A percentile compares a stretch with the other conserved stretches of the same genome.
These are phyloP conservation scores for Pristionchus maxplancki DNA, from an alignment of 2,888 invertebrate genomes.

Conservation along the genomic window DNA sequence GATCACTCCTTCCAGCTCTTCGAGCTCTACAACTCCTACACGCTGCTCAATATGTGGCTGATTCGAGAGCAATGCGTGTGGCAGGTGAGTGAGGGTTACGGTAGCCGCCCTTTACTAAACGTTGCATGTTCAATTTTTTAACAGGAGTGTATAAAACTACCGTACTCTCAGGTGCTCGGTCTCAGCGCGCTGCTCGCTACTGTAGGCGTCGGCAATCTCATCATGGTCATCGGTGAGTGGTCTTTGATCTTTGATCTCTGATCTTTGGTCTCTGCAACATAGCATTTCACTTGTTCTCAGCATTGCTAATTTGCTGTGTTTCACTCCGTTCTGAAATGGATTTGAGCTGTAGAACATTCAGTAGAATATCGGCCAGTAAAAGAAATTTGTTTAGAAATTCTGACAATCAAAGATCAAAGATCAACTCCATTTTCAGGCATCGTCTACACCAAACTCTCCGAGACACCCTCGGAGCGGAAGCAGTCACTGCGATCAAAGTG, in stretches of 20 bases:
- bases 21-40: constrained; percentile 56
- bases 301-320: neutral
- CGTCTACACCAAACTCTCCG: constrained; percentile 33
- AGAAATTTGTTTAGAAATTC: no score
- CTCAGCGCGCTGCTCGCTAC: constrained; percentile 52
- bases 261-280: neutral
- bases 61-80: constrained; percentile 50
- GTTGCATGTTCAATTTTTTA: neutral
- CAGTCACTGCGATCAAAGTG: constrained; percentile 35
- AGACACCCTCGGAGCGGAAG: constrained; percentile 36
- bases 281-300: no score
- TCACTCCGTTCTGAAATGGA: neutral
- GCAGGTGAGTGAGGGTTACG: constrained; percentile 52
- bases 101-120: neutral
- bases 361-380: neutral
- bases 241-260: neutral
- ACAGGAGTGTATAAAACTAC: neutral
- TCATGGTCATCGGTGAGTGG: constrained; percentile 52
- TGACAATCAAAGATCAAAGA: no score
- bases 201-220: constrained; percentile 56
- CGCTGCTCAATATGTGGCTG: constrained; percentile 54
- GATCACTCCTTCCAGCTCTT: constrained; percentile 35
- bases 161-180: constrained; percentile 53
- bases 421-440: constrained; percentile 19
- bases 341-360: no score